Conservation (phyloP, 2,888 invertebrate genomes). For the Tetragonula carbonaria region DNA sequence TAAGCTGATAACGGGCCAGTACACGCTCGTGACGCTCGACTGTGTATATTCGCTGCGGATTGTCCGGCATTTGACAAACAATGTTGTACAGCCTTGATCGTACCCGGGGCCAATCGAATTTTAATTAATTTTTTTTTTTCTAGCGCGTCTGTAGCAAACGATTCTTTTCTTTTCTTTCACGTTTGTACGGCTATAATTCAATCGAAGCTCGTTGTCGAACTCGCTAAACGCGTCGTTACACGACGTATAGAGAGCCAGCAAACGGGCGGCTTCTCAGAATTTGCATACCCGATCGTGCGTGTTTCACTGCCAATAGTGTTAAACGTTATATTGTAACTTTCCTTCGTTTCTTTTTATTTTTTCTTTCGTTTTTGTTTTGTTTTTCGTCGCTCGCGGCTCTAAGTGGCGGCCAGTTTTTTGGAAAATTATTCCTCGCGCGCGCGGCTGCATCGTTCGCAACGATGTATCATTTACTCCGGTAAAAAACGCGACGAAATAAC, state of each 20-base stretch:
- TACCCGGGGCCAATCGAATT: constrained; percentile 3
- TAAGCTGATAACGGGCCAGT: constrained; percentile 53
- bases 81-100: constrained; percentile 20
- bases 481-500: constrained; percentile 30
- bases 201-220: background rate
- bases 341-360: no score
- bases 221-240: background rate
- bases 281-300: background rate
- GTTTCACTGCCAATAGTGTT: background rate
- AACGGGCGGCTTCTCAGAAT: background rate
- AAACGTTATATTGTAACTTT: background rate
- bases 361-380: background rate
- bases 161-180: no score
- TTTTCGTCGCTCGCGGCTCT: background rate
- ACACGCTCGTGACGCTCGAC: constrained; percentile 18
- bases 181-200: background rate
- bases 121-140: constrained; percentile 19
- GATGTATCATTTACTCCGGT: constrained; percentile 34
- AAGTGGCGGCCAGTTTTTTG: constrained; percentile 13
- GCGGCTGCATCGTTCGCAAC: background rate
- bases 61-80: constrained; percentile 18
- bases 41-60: constrained; percentile 18
- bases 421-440: constrained; percentile 18
- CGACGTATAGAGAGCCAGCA: background rate
- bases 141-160: background rate